Evolutionary conservation across 2,797 vertebrate genomes (phyloP), one percentile per base, ranked within the genome.

Genomic region (Bradypus variegatus): DNA sequence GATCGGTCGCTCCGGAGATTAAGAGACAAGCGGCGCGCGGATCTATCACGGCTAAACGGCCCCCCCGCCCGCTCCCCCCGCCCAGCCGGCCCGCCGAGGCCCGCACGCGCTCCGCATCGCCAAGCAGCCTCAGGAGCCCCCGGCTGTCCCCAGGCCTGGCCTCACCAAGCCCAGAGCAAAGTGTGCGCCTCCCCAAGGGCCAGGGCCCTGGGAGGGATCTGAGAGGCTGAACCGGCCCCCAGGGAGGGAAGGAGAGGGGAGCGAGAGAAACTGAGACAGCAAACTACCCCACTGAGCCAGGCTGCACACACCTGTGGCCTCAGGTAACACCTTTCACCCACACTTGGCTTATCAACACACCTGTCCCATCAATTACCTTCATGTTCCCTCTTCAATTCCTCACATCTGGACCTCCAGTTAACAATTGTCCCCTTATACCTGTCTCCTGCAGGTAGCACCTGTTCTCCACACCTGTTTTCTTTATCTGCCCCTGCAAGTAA

Each of bases 1-100:
- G 98, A 99, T 98, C 98, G 98, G 98, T 98, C 98, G 98, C 98
- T 98, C 97, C 96, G 97, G 98, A 99, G 98, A 99, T 99, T 99
- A 99, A 99, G 98, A 99, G 98, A 98, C 98, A 98, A 98, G 98
- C 98, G 98, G 98, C 98, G 97, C 98, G 97, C 98, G 98, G 98
- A 98, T 98, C 98, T 98, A 98, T 99, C 97, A 97, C 96, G 94
- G 97, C 96, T 97, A 97, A 97, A 97, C 97, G 97, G 97, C 98
- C 97, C 98, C 98, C 97, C 97, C 97, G 97, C 98, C 98, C 83
- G 94, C 91, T 93, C 92, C 93, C 95, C 92, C 94, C 67, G 62
- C 96, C 96, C 95, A 93, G 97, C 97, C 97, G 95, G 96, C 96
- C 95, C 79, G 92, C 94, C 19, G 95, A 96, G 97, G 97, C 95